These are phyloP conservation scores for Trachelus iudaicus DNA, from an alignment of 2,888 invertebrate genomes.

Conservation along the genomic window DNA sequence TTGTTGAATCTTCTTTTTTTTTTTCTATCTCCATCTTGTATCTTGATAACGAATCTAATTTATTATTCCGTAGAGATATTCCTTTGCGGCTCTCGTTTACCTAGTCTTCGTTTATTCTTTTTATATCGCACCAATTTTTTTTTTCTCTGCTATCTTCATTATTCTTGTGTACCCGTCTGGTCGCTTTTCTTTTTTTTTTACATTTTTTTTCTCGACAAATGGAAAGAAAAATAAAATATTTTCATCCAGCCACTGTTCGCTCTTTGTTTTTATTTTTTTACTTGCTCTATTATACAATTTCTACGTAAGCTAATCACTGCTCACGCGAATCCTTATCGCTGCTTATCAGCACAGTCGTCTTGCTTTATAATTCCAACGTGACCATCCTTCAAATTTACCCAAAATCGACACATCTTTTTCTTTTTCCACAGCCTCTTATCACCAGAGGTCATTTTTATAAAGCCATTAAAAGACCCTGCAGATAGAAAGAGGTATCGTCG, in stretches of 20 bases:
- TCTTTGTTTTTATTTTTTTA: not conserved
- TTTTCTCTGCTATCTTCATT: not conserved
- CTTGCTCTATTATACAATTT: not conserved
- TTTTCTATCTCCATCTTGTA: not conserved
- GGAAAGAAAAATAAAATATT: not conserved
- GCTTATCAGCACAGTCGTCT: too few species aligned
- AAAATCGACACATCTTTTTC: too few species aligned
- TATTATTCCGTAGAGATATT: not conserved
- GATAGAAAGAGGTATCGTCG: not conserved
- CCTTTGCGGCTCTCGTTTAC: not conserved
- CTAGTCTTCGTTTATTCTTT: not conserved
- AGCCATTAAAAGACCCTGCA: not conserved
- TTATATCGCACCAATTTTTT: not conserved
- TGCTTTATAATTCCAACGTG: too few species aligned
- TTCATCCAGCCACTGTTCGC: not conserved
- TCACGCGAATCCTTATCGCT: too few species aligned
- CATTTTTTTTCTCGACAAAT: not conserved
- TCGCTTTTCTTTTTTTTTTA: not conserved
- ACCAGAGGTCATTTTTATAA: not conserved
- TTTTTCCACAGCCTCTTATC: not conserved
- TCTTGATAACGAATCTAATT: not conserved
- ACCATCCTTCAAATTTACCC: too few species aligned
- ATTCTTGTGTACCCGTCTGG: not conserved
- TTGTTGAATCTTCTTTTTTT: not conserved
- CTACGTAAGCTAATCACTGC: too few species aligned